These are phyloP conservation scores for Pseudorhombus dupliciocellatus DNA, from an alignment of 2,113 vertebrate species.

Conservation along the genomic window DNA sequence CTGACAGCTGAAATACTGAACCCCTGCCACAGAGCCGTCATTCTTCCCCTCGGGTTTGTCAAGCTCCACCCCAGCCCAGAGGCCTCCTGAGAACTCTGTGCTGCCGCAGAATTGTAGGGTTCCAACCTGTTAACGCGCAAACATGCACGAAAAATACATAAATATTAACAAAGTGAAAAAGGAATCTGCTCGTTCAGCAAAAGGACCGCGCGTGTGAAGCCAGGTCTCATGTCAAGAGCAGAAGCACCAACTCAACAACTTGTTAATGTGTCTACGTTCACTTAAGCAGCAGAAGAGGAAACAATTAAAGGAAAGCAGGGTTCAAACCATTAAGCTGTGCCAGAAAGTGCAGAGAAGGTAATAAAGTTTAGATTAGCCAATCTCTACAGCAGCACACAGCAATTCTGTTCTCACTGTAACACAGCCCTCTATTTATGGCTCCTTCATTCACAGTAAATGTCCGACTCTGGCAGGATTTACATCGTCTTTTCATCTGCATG, in stretches of 20 bases:
- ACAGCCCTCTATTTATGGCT: constrained; percentile 53
- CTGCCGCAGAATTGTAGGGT: constrained; percentile 91
- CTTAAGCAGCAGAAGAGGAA: constrained; percentile 32
- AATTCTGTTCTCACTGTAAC: constrained; percentile 16
- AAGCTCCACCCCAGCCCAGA: constrained; percentile 96
- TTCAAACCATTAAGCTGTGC: constrained; percentile 33
- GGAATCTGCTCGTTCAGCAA: background rate
- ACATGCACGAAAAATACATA: background rate
- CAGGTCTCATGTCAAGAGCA: constrained; percentile 2
- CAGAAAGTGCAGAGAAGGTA: constrained; percentile 27
- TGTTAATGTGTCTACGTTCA: constrained; percentile 31
- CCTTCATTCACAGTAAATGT: constrained; percentile 31
- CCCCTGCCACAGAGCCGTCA: constrained; percentile 89
- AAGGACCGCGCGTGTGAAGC: background rate
- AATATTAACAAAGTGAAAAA: background rate
- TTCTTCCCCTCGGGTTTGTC: constrained; percentile 97
- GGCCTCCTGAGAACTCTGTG: constrained; percentile 93
- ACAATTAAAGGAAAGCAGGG: constrained; percentile 46
- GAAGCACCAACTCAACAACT: constrained; percentile 1
- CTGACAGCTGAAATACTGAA: constrained; percentile 94
- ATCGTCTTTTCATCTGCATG: background rate
- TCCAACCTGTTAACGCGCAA: constrained; percentile 82
- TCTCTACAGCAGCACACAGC: constrained; percentile 4
- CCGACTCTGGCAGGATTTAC: background rate
- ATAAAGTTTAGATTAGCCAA: constrained; percentile 71